Conservation (phyloP, 23 tunicate species). For the Aplidium turbinatum region DNA sequence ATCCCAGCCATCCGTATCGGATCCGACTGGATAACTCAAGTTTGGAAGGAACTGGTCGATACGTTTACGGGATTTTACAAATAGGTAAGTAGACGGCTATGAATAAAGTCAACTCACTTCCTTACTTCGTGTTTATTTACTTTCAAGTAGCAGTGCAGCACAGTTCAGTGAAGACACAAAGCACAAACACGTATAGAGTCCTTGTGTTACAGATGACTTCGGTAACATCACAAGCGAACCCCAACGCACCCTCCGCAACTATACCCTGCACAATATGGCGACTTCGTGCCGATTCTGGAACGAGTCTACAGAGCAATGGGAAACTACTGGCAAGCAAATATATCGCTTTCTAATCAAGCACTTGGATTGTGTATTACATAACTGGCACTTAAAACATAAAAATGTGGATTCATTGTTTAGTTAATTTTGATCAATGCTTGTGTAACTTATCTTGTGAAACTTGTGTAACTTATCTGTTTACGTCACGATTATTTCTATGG, state of each 20-base stretch:
- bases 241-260: conserved; percentile 41
- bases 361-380: no score
- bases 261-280: conserved; percentile 48
- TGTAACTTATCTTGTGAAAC: no score
- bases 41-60: conserved; percentile 33
- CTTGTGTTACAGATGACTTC: conserved; percentile 42
- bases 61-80: conserved; percentile 74
- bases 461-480: no score
- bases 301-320: conserved; percentile 64
- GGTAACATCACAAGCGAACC: conserved; percentile 39
- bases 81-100: conserved; percentile 60
- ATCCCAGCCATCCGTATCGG: conserved; percentile 43
- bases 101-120: no score
- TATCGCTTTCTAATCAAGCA: not conserved
- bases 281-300: conserved; percentile 82
- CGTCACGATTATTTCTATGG: no score
- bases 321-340: conserved; percentile 60
- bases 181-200: no score
- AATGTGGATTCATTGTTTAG: no score
- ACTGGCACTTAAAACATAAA: no score
- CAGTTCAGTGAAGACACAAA: no score
- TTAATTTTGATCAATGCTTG: no score
- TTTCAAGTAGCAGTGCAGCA: no score
- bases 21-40: conserved; percentile 40
- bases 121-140: no score